Conservation (phyloP, 2,113 vertebrate genomes). For the Mustelus asterias region DNA sequence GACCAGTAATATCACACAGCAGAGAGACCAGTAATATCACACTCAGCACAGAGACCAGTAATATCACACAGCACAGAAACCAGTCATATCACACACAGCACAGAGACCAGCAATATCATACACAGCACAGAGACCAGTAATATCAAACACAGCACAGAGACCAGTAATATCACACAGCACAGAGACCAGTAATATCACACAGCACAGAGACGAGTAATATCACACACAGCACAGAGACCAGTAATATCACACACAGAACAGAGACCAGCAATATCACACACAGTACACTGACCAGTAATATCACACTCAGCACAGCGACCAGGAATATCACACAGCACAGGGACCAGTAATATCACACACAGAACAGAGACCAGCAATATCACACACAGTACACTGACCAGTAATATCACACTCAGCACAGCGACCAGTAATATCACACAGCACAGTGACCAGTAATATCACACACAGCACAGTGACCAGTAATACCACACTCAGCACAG, state of each 20-base stretch:
- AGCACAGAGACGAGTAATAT: too few relatives aligned
- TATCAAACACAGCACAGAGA: neutral
- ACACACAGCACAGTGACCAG: too few relatives aligned
- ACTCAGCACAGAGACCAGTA: neutral
- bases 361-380: too few relatives aligned
- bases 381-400: too few relatives aligned
- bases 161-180: too few relatives aligned
- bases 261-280: neutral
- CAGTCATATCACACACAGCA: neutral
- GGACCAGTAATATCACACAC: too few relatives aligned
- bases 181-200: neutral
- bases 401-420: too few relatives aligned
- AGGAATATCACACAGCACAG: too few relatives aligned
- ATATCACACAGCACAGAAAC: neutral
- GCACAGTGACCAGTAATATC: too few relatives aligned
- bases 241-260: neutral
- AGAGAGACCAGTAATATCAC: neutral
- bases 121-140: neutral
- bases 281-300: neutral
- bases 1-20: neutral
- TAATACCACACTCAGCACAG: too few relatives aligned
- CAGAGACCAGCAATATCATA: neutral
- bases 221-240: neutral
- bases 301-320: neutral
- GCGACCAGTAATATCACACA: too few relatives aligned